Conservation (phyloP, 2,888 invertebrate species). For the Lasioglossum lativentre region DNA sequence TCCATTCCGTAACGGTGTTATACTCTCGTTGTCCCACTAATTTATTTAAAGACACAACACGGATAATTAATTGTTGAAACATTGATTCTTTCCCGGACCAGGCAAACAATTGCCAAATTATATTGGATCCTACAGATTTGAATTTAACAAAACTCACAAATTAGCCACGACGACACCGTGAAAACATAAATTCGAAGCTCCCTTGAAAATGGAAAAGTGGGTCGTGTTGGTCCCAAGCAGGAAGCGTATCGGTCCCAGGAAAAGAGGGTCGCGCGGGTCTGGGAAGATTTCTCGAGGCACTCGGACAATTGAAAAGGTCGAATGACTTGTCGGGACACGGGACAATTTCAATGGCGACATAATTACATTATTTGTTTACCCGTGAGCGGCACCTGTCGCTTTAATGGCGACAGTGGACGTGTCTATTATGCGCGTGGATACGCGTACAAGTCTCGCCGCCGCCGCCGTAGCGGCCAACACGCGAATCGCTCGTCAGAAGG, state of each 20-base stretch:
- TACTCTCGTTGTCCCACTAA: neutral
- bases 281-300: conserved; percentile 3
- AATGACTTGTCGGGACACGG: conserved; percentile 12
- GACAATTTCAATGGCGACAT: conserved; percentile 41
- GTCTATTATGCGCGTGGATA: conserved; percentile 58
- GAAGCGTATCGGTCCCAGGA: neutral
- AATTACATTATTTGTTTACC: conserved; percentile 65
- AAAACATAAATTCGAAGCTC: too few species aligned
- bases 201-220: neutral
- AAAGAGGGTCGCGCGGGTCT: neutral
- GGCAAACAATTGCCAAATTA: too few species aligned
- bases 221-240: neutral
- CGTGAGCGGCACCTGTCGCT: conserved; percentile 60
- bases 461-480: conserved; percentile 62
- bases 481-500: conserved; percentile 72
- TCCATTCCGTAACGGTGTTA: neutral
- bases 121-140: too few species aligned
- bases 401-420: conserved; percentile 53
- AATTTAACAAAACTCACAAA: too few species aligned
- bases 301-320: conserved; percentile 36
- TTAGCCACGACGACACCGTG: too few species aligned
- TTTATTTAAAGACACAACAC: too few species aligned
- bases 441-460: conserved; percentile 36
- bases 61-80: too few species aligned
- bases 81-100: too few species aligned